Evolutionary conservation across 1,140 invertebrate genomes (phyloP).

Genomic region (Scaptodrosophila lebanonensis): DNA sequence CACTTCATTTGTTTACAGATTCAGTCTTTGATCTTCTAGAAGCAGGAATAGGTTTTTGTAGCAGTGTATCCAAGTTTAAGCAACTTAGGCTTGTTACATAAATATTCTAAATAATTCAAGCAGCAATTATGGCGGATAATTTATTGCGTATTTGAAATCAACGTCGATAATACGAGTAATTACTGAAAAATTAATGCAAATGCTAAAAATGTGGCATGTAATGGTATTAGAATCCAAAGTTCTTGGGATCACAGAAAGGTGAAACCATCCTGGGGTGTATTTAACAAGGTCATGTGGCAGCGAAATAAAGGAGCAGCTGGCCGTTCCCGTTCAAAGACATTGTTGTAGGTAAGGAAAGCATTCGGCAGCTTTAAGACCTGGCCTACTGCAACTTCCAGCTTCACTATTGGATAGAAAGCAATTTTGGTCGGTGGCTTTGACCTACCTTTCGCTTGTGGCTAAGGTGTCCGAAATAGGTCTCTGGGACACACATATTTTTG

Average conservation of each 20-base stretch:
- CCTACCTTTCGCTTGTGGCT: no score
- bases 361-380: slow-evolving; percentile 33
- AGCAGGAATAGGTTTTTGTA: no score
- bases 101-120: slow-evolving; percentile 49
- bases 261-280: slow-evolving; percentile 22
- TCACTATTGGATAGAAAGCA: no score
- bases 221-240: slow-evolving; percentile 26
- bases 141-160: background rate
- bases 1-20: no score
- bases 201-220: slow-evolving; percentile 6
- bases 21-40: no score
- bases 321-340: slow-evolving; percentile 6
- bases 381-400: no score
- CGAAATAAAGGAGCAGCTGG: slow-evolving; percentile 20
- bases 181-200: background rate
- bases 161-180: no score
- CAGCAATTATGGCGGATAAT: slow-evolving; percentile 14
- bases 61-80: no score
- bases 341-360: slow-evolving; percentile 47
- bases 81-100: no score
- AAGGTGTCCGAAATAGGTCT: no score
- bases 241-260: slow-evolving; percentile 45
- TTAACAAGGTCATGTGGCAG: slow-evolving; percentile 30
- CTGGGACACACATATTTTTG: no score
- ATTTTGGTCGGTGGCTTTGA: no score